Evolutionary conservation across 1,140 invertebrate genomes (phyloP), one percentile per base, ranked within the genome.

Genomic region (Megalopta genalis): DNA sequence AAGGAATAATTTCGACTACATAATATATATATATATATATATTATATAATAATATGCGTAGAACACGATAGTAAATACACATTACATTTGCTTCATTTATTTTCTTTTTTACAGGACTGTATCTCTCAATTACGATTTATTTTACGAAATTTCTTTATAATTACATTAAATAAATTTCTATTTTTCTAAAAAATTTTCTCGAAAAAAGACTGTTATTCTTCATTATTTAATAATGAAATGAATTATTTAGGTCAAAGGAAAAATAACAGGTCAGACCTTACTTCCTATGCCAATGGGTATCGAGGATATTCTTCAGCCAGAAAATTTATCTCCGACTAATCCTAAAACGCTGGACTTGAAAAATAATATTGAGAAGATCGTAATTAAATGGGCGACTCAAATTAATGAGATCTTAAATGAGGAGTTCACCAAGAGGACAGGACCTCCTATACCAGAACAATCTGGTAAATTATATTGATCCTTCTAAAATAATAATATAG

Each of bases 351-450:
- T 95, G 8, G 95, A 97, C 89, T 89, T 98, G 63, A 96, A 97
- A 86, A 95, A 95, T 79, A 95, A 96, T 60, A 95, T 97, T 69
- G 97, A 98, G 92, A 95, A 95, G 39, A 94, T 96, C n/a, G 93
- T 97, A 3, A 97, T 97, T 81, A 97, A 97, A 89, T 98, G 97
- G 97, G 94, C 95, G 1, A 94, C 94, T 76, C 95, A 97, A 89
- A 95, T 97, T 27, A 95, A 95, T 72, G 96, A 97, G 89, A 94
- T 97, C 18, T 91, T 97, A n/a, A 94, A 95, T 83, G 95, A 97
- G 89, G 95, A 96, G 87, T 96, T 96, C 1, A 94, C 94, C 25
- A 95, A 65, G 93, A 57, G 9, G 54, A n/a, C 18, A 7, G 54
- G 54, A n/a, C 6, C 54, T n/a, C 54, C 54, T 21, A 21, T 57